phyloP scores from a whole-genome alignment of 2,797 vertebrate genomes.

The Sciurus carolinensis region DNA sequence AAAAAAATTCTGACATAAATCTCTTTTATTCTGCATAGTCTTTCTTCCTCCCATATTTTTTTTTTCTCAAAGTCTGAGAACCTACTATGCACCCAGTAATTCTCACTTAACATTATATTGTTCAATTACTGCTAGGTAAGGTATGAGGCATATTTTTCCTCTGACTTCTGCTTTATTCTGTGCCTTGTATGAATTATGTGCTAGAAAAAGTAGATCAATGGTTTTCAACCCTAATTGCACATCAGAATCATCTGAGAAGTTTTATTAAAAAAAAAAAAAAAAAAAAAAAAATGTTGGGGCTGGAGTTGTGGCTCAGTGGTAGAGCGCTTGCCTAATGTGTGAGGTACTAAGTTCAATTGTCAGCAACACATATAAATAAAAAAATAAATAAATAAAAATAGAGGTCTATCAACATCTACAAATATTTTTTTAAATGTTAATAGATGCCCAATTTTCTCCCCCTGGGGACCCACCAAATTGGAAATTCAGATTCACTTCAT shows the following conservation, averaged over 20 bases:
- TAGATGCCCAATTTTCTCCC: background rate
- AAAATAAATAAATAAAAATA: too few species aligned
- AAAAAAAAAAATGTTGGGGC: too few species aligned
- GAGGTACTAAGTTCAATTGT: too few species aligned
- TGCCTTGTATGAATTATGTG: background rate
- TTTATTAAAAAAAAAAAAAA: background rate
- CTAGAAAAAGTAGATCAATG: background rate
- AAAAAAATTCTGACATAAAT: constrained; percentile 32
- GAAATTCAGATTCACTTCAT: background rate
- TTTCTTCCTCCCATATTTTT: background rate
- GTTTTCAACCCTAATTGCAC: background rate
- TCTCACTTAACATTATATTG: background rate
- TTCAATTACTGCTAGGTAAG: background rate
- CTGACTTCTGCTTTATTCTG: constrained; percentile 7
- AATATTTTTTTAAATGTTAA: background rate
- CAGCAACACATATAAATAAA: too few species aligned
- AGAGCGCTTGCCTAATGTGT: too few species aligned
- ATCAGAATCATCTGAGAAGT: background rate
- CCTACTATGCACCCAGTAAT: background rate
- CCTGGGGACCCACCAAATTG: background rate
- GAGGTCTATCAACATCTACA: too few species aligned
- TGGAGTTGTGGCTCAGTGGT: too few species aligned
- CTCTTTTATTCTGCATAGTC: background rate
- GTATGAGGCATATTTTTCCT: background rate
- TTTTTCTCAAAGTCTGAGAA: constrained; percentile 38